Conservation (phyloP, 2,888 invertebrate genomes). For the Tethea ocularis region DNA sequence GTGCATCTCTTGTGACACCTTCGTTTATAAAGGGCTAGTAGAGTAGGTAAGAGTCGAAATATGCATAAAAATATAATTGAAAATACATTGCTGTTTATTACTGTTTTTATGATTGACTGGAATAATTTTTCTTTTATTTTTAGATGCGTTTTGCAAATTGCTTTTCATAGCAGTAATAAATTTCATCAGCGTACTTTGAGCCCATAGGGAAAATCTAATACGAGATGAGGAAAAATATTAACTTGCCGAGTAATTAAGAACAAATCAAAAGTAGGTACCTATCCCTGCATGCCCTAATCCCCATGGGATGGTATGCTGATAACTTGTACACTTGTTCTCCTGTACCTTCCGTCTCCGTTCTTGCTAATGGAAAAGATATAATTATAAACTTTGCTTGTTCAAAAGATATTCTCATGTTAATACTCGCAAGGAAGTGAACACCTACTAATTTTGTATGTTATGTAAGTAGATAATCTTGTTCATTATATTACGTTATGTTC, state of each 20-base stretch:
- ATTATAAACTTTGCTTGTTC: slow-evolving; percentile 42
- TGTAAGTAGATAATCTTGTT: slow-evolving; percentile 7
- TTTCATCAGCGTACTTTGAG: no score
- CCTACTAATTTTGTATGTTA: not conserved
- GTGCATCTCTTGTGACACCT: no score
- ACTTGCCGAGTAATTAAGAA: not conserved
- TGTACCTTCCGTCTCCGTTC: slow-evolving; percentile 22
- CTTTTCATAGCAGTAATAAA: not conserved
- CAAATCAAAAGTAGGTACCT: not conserved
- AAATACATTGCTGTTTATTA: no score
- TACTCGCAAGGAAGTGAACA: slow-evolving; percentile 10
- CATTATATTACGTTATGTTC: not conserved
- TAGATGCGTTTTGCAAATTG: not conserved
- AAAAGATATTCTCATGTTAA: slow-evolving; percentile 20
- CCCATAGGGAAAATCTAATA: not conserved
- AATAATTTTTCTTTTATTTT: not conserved
- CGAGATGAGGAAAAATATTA: not conserved
- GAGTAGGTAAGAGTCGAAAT: no score
- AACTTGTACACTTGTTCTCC: slow-evolving; percentile 9
- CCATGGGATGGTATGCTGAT: not conserved
- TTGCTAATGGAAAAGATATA: slow-evolving; percentile 46
- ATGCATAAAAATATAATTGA: no score
- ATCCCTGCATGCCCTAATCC: no score
- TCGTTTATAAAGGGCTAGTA: no score
- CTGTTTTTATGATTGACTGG: no score